A percentile compares a stretch with the other conserved stretches of the same genome.
Conservation (phyloP, 2,888 invertebrate species). For the Cantharis nigra region DNA sequence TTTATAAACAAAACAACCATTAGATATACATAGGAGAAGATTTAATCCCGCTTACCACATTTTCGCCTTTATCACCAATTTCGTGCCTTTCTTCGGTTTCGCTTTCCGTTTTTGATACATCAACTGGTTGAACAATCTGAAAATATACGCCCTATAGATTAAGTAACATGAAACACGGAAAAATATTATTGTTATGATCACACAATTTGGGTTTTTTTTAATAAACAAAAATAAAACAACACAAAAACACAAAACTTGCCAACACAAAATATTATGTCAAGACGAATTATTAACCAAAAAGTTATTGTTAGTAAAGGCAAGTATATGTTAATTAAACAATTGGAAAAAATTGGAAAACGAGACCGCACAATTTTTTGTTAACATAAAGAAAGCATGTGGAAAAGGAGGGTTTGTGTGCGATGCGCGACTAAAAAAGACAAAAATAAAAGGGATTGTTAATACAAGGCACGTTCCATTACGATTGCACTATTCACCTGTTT, state of each 20-base stretch:
- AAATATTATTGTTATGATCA: neutral
- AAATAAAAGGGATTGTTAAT: slow-evolving; percentile 38
- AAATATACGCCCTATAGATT: slow-evolving; percentile 14
- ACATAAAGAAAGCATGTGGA: slow-evolving; percentile 29
- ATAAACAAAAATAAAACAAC: neutral
- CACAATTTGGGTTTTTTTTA: neutral
- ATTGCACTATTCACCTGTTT: slow-evolving; percentile 56
- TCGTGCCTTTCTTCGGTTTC: slow-evolving; percentile 37
- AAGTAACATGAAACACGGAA: neutral
- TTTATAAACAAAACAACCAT: neutral
- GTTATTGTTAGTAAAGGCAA: neutral
- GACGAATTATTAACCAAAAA: neutral
- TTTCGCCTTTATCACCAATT: slow-evolving; percentile 33
- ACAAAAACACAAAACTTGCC: neutral
- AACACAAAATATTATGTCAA: neutral
- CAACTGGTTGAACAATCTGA: slow-evolving; percentile 34
- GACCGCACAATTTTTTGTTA: slow-evolving; percentile 31
- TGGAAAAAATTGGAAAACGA: slow-evolving; percentile 35
- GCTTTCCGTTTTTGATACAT: slow-evolving; percentile 33
- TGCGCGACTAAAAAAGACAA: slow-evolving; percentile 24
- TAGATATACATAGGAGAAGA: too few species aligned
- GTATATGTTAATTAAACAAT: slow-evolving; percentile 29
- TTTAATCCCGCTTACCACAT: slow-evolving; percentile 24
- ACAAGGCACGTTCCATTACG: slow-evolving; percentile 43
- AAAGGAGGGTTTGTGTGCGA: neutral